Percentiles rank a stretch among this genome's conserved stretches.
Conservation (phyloP, 2,888 invertebrate species). For the Zaprionus obscuricornis region DNA sequence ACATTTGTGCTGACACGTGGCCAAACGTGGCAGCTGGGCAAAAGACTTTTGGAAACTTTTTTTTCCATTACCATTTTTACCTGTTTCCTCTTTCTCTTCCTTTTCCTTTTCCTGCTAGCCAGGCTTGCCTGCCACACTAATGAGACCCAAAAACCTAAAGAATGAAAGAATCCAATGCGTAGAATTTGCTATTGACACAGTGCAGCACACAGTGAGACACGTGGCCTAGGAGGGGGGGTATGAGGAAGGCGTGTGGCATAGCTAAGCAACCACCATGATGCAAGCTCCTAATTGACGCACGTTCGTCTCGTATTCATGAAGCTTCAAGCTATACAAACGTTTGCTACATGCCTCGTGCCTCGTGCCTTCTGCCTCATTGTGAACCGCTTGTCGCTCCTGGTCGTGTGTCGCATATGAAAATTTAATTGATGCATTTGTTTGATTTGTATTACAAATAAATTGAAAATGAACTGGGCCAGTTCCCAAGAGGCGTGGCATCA, state of each 20-base stretch:
- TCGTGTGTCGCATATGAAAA: slow-evolving; percentile 64
- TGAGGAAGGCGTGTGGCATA: slow-evolving; percentile 48
- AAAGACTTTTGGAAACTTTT: no score
- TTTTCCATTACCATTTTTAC: slow-evolving; percentile 38
- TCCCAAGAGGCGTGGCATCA: no score
- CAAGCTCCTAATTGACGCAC: slow-evolving; percentile 67
- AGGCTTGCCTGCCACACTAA: slow-evolving; percentile 41
- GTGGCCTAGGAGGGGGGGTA: slow-evolving; percentile 53
- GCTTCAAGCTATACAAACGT: no score
- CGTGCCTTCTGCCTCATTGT: no score
- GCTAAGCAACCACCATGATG: slow-evolving; percentile 56
- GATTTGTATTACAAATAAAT: slow-evolving; percentile 28
- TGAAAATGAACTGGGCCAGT: slow-evolving; percentile 10
- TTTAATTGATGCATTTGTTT: slow-evolving; percentile 71
- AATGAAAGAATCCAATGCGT: slow-evolving; percentile 10
- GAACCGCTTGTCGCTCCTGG: slow-evolving; percentile 32
- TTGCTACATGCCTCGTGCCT: no score
- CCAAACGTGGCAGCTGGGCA: slow-evolving; percentile 38
- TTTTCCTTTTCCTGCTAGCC: slow-evolving; percentile 15
- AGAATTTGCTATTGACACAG: slow-evolving; percentile 52
- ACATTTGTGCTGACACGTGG: slow-evolving; percentile 56
- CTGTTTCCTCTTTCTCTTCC: slow-evolving; percentile 26
- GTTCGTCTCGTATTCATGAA: slow-evolving; percentile 35
- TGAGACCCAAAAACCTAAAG: slow-evolving; percentile 49
- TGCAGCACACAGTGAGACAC: slow-evolving; percentile 52